These are phyloP conservation scores for Acestrorhynchus altus DNA, from an alignment of 2,797 vertebrate species.

Conservation along the genomic window DNA sequence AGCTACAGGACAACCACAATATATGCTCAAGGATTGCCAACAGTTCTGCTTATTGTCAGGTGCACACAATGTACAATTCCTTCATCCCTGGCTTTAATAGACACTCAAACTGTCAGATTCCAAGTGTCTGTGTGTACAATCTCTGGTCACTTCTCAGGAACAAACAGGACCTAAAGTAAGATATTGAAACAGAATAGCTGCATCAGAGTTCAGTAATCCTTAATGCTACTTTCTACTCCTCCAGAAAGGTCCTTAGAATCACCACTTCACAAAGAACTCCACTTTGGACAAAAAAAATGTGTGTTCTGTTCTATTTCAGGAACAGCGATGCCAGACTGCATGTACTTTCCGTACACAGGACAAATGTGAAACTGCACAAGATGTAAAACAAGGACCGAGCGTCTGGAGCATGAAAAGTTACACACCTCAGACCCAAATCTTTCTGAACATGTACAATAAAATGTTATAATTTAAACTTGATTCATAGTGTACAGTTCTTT, in stretches of 20 bases:
- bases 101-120: not conserved
- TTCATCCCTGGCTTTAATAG: not conserved
- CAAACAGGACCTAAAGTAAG: not conserved
- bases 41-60: not conserved
- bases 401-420: not conserved
- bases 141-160: not conserved
- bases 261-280: not conserved
- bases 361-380: not conserved
- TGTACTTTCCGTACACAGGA: not conserved
- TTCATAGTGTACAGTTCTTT: too few relatives aligned
- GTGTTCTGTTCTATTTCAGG: not conserved
- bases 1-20: not conserved
- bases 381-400: not conserved
- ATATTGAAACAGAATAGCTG: not conserved
- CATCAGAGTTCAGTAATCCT: not conserved
- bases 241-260: not conserved
- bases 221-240: not conserved
- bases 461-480: too few relatives aligned
- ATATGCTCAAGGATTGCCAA: constrained; percentile 9
- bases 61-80: not conserved
- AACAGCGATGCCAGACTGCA: not conserved
- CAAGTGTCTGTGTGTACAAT: not conserved
- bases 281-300: not conserved
- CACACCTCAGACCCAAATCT: too few relatives aligned
- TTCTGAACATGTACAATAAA: too few relatives aligned